Percentiles rank a stretch among this genome's conserved stretches.
Conservation (phyloP, 1,140 invertebrate species). For the silkworm (Bombyx mori) region ASM3026992v2 NC_085117.1:17539001-17539500, state of each 20-base stretch:
- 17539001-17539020: slow-evolving; percentile 4
- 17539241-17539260: slow-evolving; percentile 18
- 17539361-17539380: slow-evolving; percentile 10
- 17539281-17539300: slow-evolving; percentile 31
- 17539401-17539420: neutral
- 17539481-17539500: too few relatives aligned
- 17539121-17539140: slow-evolving; percentile 35
- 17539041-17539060: slow-evolving; percentile 58
- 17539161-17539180: neutral
- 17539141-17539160: slow-evolving; percentile 12
- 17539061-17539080: slow-evolving; percentile 54
- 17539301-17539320: slow-evolving; percentile 42
- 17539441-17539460: too few relatives aligned
- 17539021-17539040: slow-evolving; percentile 6
- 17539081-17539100: slow-evolving; percentile 48
- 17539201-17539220: slow-evolving; percentile 27
- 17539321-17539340: slow-evolving; percentile 43
- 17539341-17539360: slow-evolving; percentile 55
- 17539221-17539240: too few relatives aligned
- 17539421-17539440: too few relatives aligned
- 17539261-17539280: slow-evolving; percentile 26
- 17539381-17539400: slow-evolving; percentile 12
- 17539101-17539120: slow-evolving; percentile 51
- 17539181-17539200: neutral
- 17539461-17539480: too few relatives aligned